These are phyloP conservation scores for Sminthurinus aureus DNA, from an alignment of 2,888 invertebrate genomes.

Conservation along the genomic window DNA sequence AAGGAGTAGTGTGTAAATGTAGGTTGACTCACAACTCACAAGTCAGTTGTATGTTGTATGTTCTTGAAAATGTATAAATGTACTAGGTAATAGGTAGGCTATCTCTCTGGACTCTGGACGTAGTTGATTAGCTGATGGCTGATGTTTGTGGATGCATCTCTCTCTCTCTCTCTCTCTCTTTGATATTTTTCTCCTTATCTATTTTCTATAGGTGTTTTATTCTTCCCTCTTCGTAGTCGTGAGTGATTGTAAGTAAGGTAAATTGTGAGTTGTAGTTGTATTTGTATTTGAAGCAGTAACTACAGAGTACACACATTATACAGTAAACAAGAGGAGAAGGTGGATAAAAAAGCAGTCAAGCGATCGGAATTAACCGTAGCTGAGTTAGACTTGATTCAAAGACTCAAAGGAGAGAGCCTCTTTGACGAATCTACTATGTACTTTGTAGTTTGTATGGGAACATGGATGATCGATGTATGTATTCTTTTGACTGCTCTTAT, in stretches of 20 bases:
- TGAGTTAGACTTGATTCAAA: background rate
- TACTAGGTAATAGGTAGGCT: no score
- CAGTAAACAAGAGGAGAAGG: background rate
- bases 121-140: background rate
- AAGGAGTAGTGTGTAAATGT: background rate
- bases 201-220: background rate
- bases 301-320: background rate
- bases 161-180: background rate
- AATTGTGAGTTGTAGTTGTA: constrained; percentile 7
- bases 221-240: background rate
- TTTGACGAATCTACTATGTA: no score
- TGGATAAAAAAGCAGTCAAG: background rate
- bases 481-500: constrained; percentile 1
- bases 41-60: no score
- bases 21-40: background rate
- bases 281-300: background rate
- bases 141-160: background rate
- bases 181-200: background rate
- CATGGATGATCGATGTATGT: no score
- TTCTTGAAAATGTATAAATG: background rate
- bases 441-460: no score
- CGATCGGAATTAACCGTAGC: constrained; percentile 27
- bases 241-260: constrained; percentile 20
- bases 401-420: background rate
- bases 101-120: background rate